Evolutionary conservation across 2,888 invertebrate species (phyloP).

Genomic region (Spialia ferax): DNA sequence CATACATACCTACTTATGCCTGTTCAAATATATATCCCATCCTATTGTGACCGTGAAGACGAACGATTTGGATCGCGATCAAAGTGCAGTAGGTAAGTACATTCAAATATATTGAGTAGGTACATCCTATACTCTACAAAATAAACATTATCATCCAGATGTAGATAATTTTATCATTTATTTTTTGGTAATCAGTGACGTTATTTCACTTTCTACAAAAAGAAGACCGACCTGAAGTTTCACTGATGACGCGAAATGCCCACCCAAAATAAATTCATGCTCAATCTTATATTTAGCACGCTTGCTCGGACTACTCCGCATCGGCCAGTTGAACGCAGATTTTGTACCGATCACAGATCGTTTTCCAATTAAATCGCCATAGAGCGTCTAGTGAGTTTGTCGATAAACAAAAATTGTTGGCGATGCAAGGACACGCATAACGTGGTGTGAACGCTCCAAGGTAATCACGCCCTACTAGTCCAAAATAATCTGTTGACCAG

Average conservation of each 20-base stretch:
- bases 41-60: constrained; percentile 14
- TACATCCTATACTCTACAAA: neutral
- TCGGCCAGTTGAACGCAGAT: constrained; percentile 81
- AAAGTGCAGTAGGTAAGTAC: constrained; percentile 27
- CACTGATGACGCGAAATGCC: constrained; percentile 82
- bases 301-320: constrained; percentile 74
- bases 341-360: constrained; percentile 79
- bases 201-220: constrained; percentile 50
- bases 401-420: constrained; percentile 67
- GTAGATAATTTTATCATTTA: neutral
- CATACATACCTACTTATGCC: too few relatives aligned
- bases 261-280: constrained; percentile 84
- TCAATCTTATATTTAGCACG: constrained; percentile 85
- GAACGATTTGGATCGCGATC: constrained; percentile 22
- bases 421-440: constrained; percentile 58
- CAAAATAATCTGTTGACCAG: constrained; percentile 73
- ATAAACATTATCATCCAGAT: neutral
- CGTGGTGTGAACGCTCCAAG: constrained; percentile 70
- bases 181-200: constrained; percentile 6
- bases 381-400: constrained; percentile 58
- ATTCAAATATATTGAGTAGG: neutral
- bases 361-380: constrained; percentile 57
- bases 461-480: constrained; percentile 75
- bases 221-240: constrained; percentile 47
- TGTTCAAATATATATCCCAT: neutral